Base-by-base conservation (phyloP, 2,113 vertebrate genomes). In the Cynocephalus volans region DNA sequence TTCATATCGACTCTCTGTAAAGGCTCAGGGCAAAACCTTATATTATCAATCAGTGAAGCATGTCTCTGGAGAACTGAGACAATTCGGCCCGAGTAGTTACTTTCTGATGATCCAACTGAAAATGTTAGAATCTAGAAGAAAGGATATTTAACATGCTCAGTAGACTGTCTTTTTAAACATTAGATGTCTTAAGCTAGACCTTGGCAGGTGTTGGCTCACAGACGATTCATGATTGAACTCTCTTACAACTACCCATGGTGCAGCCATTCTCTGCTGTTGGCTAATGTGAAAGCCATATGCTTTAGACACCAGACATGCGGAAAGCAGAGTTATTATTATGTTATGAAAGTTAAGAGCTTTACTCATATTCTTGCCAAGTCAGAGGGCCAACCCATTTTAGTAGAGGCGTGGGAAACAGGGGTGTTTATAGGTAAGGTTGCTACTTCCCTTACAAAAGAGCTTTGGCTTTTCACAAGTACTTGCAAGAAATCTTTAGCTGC, bases 101-200 rank as follows among this genome's bases (percentile, higher is more conserved):
- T 88, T 96, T 64, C 76, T 93, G 77, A 56, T 92, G 82, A 92
- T 88, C 62, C 73, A 84, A 96, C 50, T 91, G 77, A 82, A 82
- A 77, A 91, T 82, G 50, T 60, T 75, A 83, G 65, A 88, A 64
- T 73, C 24, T 56, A 95, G 31, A 58, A 95, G 48, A n/a, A 80
- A 69, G 48, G 26, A 28, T 77, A 65, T 58, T 77, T 65, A 84
- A 58, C 45, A 65, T 54, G 48, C 1, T 33, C 62, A 81, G 76
- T 83, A 69, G 45, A 86, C 56, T 86, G 36, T 60, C 31, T 75
- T 94, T 94, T 93, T 77, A 88, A 92, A 85, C 69, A 90, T 52
- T 62, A 58, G 62, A 84, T 36, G 11, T 41, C 65, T 88, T 72
- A 81, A 85, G 31, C 10, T 77, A 83, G 76, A 9, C 50, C 12